A percentile compares a stretch with the other conserved stretches of the same genome.
Conservation (phyloP, 2,888 invertebrate genomes). For the Pseudanteris insignis region DNA sequence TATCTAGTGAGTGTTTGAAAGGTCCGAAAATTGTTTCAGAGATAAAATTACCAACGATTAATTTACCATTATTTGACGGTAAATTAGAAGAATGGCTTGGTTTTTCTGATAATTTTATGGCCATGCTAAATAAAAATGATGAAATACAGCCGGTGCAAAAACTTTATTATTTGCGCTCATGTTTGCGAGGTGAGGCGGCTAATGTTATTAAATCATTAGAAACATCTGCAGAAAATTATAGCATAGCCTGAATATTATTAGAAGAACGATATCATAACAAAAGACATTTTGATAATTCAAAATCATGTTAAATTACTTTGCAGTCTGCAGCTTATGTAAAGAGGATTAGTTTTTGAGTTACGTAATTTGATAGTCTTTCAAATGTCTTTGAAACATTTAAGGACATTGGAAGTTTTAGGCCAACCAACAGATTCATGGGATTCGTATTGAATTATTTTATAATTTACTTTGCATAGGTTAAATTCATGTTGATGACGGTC, state of each 20-base stretch:
- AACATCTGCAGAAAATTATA: conserved; percentile 26
- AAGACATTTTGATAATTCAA: conserved; percentile 16
- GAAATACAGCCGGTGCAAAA: conserved; percentile 36
- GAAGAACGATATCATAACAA: conserved; percentile 22
- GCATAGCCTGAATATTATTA: conserved; percentile 15
- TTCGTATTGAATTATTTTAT: conserved; percentile 35
- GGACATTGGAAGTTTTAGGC: conserved; percentile 10
- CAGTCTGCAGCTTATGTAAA: conserved; percentile 12
- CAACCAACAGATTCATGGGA: conserved; percentile 9
- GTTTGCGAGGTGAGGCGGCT: conserved; percentile 18
- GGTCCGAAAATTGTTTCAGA: conserved; percentile 8
- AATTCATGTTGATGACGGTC: conserved; percentile 7
- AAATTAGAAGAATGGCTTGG: conserved; percentile 15
- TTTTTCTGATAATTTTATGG: conserved; percentile 38
- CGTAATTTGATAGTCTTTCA: conserved; percentile 10
- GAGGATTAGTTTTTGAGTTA: conserved; percentile 13
- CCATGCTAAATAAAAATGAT: conserved; percentile 37
- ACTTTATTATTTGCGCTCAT: conserved; percentile 32
- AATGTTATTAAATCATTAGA: conserved; percentile 27
- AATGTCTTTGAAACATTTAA: conserved; percentile 14
- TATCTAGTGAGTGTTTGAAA: no score
- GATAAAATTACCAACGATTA: conserved; percentile 15
- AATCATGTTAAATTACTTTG: conserved; percentile 27
- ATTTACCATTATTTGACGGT: conserved; percentile 9
- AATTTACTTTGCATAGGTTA: conserved; percentile 26